Percentiles rank a stretch among this genome's conserved stretches.
phyloP scores from a whole-genome alignment of 2,113 vertebrate genomes.

The Pseudonaja textilis region DNA sequence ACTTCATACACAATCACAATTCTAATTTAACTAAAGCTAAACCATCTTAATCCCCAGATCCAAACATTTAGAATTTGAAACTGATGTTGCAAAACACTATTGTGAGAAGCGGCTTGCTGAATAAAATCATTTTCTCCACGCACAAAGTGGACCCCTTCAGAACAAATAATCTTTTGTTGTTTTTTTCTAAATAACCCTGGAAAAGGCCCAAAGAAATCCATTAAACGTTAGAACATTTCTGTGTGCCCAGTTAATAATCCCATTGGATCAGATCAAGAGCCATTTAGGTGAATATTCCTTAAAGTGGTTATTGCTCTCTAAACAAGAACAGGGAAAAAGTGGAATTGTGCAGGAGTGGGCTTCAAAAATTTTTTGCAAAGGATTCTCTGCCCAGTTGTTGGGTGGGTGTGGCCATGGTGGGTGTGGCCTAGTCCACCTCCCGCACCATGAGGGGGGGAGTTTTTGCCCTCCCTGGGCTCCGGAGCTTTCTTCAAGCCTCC shows the following conservation, averaged over 20 bases:
- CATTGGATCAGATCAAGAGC: conserved; percentile 8
- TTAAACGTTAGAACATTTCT: conserved; percentile 46
- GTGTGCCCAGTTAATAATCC: neutral
- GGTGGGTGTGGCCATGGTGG: too few species aligned
- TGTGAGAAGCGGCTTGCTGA: neutral
- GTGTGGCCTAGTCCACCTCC: too few species aligned
- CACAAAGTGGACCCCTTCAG: conserved; percentile 28
- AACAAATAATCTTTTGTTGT: neutral
- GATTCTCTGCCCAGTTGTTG: too few species aligned
- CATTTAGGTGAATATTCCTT: conserved; percentile 31
- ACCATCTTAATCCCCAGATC: conserved; percentile 25
- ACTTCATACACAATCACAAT: neutral
- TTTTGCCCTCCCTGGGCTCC: too few species aligned
- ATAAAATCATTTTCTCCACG: conserved; percentile 40
- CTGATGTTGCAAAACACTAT: neutral
- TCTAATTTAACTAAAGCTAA: neutral
- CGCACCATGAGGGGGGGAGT: too few species aligned
- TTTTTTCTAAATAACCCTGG: conserved; percentile 43
- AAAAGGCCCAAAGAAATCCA: conserved; percentile 45
- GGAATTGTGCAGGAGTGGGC: too few species aligned
- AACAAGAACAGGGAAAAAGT: conserved; percentile 3
- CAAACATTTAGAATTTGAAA: conserved; percentile 22
- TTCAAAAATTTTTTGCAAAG: too few species aligned
- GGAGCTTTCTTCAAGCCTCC: too few species aligned
- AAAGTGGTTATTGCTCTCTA: conserved; percentile 52